Conservation (phyloP, 2,888 invertebrate genomes). For the Flabesymbios commensalis region DNA sequence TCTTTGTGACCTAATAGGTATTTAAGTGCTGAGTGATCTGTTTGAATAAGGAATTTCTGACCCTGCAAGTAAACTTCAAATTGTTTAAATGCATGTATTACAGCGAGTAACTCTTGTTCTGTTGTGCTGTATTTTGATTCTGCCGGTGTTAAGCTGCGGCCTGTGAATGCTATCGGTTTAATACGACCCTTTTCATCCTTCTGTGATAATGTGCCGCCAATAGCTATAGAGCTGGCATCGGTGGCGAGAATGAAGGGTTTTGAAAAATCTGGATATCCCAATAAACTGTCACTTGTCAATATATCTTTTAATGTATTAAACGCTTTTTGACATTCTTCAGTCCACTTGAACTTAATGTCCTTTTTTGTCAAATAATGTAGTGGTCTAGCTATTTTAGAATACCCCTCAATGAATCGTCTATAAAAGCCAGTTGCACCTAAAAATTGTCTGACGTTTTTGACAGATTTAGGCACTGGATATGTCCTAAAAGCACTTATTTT, state of each 20-base stretch:
- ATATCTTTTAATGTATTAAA: neutral
- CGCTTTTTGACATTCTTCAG: neutral
- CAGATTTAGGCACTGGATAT: neutral
- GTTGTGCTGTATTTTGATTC: slow-evolving; percentile 1
- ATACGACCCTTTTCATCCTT: neutral
- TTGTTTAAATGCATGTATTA: neutral
- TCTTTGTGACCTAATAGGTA: neutral
- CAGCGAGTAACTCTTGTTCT: neutral
- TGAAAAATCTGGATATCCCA: neutral
- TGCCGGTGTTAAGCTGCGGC: neutral
- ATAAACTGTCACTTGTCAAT: neutral
- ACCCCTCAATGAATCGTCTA: neutral
- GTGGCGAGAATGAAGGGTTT: neutral
- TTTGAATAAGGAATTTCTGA: neutral
- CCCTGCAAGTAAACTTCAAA: neutral
- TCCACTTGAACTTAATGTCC: neutral
- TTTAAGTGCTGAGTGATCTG: neutral
- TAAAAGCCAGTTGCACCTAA: neutral
- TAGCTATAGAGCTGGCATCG: neutral
- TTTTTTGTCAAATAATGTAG: neutral
- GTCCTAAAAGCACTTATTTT: neutral
- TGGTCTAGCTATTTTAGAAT: neutral
- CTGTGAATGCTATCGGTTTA: neutral
- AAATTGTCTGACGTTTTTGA: neutral
- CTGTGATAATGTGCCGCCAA: neutral